phyloP scores from a whole-genome alignment of 2,113 vertebrate genomes.

The Octodon degus region DNA sequence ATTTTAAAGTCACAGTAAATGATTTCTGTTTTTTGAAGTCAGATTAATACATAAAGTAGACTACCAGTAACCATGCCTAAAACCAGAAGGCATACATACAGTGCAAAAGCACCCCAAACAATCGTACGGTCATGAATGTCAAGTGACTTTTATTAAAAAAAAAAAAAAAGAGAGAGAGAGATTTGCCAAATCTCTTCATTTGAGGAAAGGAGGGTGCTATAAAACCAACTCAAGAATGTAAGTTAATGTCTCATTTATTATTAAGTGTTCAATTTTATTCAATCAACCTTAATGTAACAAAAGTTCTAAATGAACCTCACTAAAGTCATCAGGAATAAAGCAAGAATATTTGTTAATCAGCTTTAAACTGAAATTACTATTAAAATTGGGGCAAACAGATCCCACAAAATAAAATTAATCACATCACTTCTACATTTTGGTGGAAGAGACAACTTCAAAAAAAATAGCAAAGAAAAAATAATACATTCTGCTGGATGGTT shows the following conservation, averaged over 20 bases:
- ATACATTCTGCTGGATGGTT: too few species aligned
- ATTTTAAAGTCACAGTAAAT: constrained; percentile 37
- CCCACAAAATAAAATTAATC: constrained; percentile 34
- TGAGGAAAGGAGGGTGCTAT: constrained; percentile 9
- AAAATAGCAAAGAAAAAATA: neutral
- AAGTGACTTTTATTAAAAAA: neutral
- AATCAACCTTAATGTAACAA: constrained; percentile 24
- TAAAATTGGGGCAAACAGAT: constrained; percentile 31
- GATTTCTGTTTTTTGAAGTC: neutral
- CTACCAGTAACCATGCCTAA: neutral
- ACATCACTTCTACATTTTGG: constrained; percentile 21
- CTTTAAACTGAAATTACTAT: constrained; percentile 3
- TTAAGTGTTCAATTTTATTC: constrained; percentile 6
- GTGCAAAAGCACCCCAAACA: constrained; percentile 12
- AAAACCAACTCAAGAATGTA: constrained; percentile 56
- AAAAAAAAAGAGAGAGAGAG: neutral
- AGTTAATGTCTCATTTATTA: constrained; percentile 58
- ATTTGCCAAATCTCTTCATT: constrained; percentile 40
- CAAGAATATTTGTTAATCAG: neutral
- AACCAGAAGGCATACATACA: neutral
- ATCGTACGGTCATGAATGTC: neutral
- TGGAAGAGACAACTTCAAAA: neutral
- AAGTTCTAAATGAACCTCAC: constrained; percentile 28
- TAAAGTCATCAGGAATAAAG: constrained; percentile 12
- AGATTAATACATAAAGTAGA: constrained; percentile 18